These are phyloP conservation scores for Chironomus riparius DNA, from an alignment of 2,888 invertebrate species.

Conservation along the genomic window DNA sequence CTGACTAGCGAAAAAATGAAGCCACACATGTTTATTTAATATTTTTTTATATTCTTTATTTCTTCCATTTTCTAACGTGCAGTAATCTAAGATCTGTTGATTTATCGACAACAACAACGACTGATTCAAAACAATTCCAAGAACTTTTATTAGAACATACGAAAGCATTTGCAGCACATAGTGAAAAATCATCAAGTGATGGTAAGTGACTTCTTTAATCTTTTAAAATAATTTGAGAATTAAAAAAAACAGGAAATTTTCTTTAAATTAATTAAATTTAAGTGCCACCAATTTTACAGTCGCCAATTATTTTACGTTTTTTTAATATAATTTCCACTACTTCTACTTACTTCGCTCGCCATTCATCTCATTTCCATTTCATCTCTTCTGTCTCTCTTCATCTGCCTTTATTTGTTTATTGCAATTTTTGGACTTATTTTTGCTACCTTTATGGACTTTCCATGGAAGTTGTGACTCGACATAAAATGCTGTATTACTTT, in stretches of 20 bases:
- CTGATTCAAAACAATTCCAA: slow-evolving; percentile 56
- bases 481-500: no score
- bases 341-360: no score
- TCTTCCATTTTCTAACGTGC: slow-evolving; percentile 38
- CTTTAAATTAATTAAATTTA: slow-evolving; percentile 15
- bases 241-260: slow-evolving; percentile 12
- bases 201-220: slow-evolving; percentile 36
- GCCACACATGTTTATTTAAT: not conserved
- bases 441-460: no score
- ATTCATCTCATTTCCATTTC: no score
- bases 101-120: slow-evolving; percentile 49
- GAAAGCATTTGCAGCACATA: slow-evolving; percentile 52
- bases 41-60: slow-evolving; percentile 29
- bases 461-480: no score
- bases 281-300: slow-evolving; percentile 30
- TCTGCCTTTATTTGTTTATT: not conserved
- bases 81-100: slow-evolving; percentile 74
- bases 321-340: no score
- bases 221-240: slow-evolving; percentile 3
- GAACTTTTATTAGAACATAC: slow-evolving; percentile 67
- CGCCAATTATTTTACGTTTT: slow-evolving; percentile 29
- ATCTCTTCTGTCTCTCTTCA: not conserved
- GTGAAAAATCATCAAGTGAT: slow-evolving; percentile 45
- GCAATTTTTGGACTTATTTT: not conserved
- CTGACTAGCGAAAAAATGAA: no score